These are phyloP conservation scores for Cassiopea andromeda DNA, from an alignment of 30 jellyfish, hydroid and myxozoan species.

Conservation along the genomic window DNA sequence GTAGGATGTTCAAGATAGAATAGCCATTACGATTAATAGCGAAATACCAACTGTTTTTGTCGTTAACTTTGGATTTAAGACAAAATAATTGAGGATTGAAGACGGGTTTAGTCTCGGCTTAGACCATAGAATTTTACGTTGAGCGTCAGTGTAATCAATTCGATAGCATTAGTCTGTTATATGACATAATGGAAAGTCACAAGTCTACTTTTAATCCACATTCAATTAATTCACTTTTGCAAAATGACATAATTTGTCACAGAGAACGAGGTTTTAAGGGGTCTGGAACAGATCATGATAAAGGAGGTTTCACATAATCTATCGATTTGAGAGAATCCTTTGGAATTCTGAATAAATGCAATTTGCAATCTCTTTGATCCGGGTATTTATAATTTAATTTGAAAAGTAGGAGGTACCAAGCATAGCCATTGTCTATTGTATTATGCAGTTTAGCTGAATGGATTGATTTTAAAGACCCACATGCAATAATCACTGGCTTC, in stretches of 20 bases:
- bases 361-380: constrained; percentile 58
- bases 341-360: constrained; percentile 41
- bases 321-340: constrained; percentile 39
- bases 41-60: constrained; percentile 74
- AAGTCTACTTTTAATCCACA: constrained; percentile 53
- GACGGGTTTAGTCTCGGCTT: constrained; percentile 69
- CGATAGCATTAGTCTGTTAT: constrained; percentile 60
- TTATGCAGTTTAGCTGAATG: constrained; percentile 21
- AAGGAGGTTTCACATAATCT: constrained; percentile 51
- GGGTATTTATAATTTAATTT: constrained; percentile 30
- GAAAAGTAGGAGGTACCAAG: constrained; percentile 66
- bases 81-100: constrained; percentile 65
- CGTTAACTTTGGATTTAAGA: constrained; percentile 57
- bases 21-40: constrained; percentile 35
- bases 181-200: constrained; percentile 65
- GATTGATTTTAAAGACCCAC: constrained; percentile 50
- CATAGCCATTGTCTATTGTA: constrained; percentile 58
- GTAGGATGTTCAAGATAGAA: constrained; percentile 52
- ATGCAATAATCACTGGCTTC: constrained; percentile 28
- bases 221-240: constrained; percentile 61
- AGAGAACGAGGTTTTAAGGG: constrained; percentile 64
- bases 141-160: constrained; percentile 80
- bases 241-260: constrained; percentile 77
- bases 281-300: constrained; percentile 62
- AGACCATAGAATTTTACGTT: constrained; percentile 44